Base-by-base conservation (phyloP, 2,888 invertebrate genomes). In the Hirtodrosophila alboralis region DNA sequence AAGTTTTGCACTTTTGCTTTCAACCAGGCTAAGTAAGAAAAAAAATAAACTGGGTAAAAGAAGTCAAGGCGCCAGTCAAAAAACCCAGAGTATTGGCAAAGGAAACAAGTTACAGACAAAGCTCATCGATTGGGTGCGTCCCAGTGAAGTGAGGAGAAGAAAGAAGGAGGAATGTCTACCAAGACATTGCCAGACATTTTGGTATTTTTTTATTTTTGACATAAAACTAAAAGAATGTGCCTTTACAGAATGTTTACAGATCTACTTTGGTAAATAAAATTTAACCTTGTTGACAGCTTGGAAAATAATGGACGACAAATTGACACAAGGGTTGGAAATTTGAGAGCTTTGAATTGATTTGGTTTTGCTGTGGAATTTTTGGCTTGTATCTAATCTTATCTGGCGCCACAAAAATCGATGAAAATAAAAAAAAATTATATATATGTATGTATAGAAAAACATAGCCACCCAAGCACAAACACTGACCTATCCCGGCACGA, bases 1-100 rank as follows among this genome's bases (percentile, higher is more conserved):
- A 71, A 60, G 44, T 58, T 60, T 53, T 41, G 58, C 56, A 78
- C 72, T 75, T 63, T 75, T 78, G 49, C 72, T 75, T 75, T 78
- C 75, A 53, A 14, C 34, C 40, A 8, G 45, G 26, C n/a, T 23
- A 30, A 45, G 23, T 8, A 21, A 47, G 28, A 43, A 36, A 31
- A 40, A 13, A 33, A 31, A 34, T 40, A 53, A 53, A 48, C 61
- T 37, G 49, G 8, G 44, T 48, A 56, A 67, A 68, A 67, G 68
- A 68, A 62, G 49, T 9, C 56, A 16, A 36, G 56, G 43, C 56
- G 59, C 44, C 52, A 47, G 27, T 30, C 37, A n/a, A 27, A 2
- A 16, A n/a, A n/a, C n/a, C 18, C 9, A 38, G 27, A 10, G 10
- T 10, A 36, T 34, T 5, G 6, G 4, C 38, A 49, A 43, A 38